Evolutionary conservation across 1,140 invertebrate species (phyloP), one percentile per base, ranked within the genome.

Genomic region (Dermatophagoides farinae): DNA sequence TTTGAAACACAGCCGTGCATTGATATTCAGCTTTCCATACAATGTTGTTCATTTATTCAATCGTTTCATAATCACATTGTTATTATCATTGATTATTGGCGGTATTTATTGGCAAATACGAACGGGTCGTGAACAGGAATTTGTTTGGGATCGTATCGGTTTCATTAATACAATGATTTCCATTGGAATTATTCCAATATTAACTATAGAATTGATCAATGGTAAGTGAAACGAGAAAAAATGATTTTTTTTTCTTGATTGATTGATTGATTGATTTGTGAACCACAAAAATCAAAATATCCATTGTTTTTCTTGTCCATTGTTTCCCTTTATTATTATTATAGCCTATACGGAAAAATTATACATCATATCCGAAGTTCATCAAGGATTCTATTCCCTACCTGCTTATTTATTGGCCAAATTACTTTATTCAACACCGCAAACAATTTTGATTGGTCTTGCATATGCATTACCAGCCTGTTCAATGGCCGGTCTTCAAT

Each of bases 31-130:
- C 44, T 88, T 90, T 71, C 87, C 87, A n/a, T 83, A 80, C 66
- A 86, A 85, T 12, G 70, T 90, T 51, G 79, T 86, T 1, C 80
- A 78, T 61, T 82, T 87, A 73, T 74, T 89, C 6, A 79, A 78
- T 41, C 78, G 84, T 63, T 75, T 90, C 0, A 75, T 89, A 1
- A 74, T 86, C 1, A 82, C 86, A 0, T 83, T 82, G 0, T 76
- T 82, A 58, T 75, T 91, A 64, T 90, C 87, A 0, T 75, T 91
- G 6, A 75, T 85, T 51, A 79, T 85, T n/a, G 88, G 88, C 39
- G 81, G 82, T 62, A 80, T 91, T 55, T 93, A 86, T 70, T 90
- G 86, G 86, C 85, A 90, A 66, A 77, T 90, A 0, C 82, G 85
- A 6, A 71, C 50, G 16, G 66, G 64, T 10, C 61, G 65, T 6